These are phyloP conservation scores for Pachliopta kotzebuea DNA, from an alignment of 2,888 invertebrate genomes.

Conservation along the genomic window DNA sequence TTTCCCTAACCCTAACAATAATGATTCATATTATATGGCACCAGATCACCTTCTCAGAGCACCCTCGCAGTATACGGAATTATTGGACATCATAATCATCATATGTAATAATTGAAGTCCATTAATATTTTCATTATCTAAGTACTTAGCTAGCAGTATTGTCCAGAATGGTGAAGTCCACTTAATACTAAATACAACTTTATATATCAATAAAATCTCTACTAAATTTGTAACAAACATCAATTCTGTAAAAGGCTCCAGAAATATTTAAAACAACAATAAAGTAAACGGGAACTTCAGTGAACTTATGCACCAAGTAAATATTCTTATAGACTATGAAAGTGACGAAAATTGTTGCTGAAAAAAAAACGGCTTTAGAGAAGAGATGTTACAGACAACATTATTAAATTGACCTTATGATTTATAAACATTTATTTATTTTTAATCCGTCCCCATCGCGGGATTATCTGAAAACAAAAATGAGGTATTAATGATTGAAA, in stretches of 20 bases:
- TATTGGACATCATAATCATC: constrained; percentile 24
- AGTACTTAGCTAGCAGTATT: constrained; percentile 46
- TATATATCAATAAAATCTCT: constrained; percentile 37
- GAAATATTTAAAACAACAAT: constrained; percentile 24
- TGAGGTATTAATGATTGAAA: not conserved
- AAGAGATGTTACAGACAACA: constrained; percentile 21
- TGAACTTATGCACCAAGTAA: constrained; percentile 21
- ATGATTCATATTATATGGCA: constrained; percentile 57
- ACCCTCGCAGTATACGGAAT: constrained; percentile 35
- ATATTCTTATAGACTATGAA: constrained; percentile 37
- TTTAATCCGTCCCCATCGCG: constrained; percentile 4
- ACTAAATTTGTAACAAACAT: constrained; percentile 36
- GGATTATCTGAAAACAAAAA: constrained; percentile 7
- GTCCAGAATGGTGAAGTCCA: constrained; percentile 47
- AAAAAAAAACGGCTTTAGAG: not conserved
- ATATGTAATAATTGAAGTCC: constrained; percentile 22
- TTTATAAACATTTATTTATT: constrained; percentile 16
- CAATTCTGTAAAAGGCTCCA: constrained; percentile 30
- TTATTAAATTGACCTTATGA: constrained; percentile 23
- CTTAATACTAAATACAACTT: constrained; percentile 46
- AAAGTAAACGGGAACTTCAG: constrained; percentile 29
- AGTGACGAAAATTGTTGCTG: constrained; percentile 30
- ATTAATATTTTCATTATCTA: constrained; percentile 34
- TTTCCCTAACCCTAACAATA: constrained; percentile 59
- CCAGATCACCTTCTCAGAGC: constrained; percentile 47